Conservation (phyloP, 2,797 vertebrate genomes). For the Phrynocephalus vlangalii region DNA sequence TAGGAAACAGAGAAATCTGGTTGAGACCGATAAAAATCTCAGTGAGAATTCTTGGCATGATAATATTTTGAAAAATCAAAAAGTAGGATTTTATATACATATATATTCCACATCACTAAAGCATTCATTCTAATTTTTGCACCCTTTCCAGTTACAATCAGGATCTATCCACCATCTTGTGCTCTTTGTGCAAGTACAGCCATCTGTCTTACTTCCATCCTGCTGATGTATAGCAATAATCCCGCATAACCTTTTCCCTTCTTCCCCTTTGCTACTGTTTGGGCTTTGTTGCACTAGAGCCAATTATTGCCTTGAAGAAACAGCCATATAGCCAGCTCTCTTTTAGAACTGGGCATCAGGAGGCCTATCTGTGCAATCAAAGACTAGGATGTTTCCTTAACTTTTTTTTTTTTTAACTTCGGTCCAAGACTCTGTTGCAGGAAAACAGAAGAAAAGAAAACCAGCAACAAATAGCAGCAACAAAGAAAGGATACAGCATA, state of each 20-base stretch:
- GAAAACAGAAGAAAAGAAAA: not conserved
- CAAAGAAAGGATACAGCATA: not conserved
- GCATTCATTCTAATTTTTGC: not conserved
- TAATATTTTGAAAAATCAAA: too few species aligned
- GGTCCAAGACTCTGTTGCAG: not conserved
- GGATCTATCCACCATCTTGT: not conserved
- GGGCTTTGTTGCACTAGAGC: not conserved
- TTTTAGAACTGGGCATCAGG: not conserved
- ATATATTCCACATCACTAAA: too few species aligned
- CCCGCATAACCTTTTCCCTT: not conserved
- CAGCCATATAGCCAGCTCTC: not conserved
- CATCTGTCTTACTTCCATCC: not conserved
- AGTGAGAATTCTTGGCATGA: too few species aligned
- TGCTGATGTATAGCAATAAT: not conserved
- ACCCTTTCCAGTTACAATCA: not conserved
- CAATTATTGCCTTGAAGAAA: conserved; percentile 9
- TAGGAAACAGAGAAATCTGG: too few species aligned
- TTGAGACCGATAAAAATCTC: too few species aligned
- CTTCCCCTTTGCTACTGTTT: not conserved
- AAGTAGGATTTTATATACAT: too few species aligned
- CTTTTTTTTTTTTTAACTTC: not conserved
- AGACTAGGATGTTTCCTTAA: not conserved
- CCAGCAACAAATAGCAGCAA: not conserved
- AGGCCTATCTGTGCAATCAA: not conserved
- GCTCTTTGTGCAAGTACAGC: not conserved